phyloP scores from a whole-genome alignment of 2,888 invertebrate species.

The Nemurella pictetii region DNA sequence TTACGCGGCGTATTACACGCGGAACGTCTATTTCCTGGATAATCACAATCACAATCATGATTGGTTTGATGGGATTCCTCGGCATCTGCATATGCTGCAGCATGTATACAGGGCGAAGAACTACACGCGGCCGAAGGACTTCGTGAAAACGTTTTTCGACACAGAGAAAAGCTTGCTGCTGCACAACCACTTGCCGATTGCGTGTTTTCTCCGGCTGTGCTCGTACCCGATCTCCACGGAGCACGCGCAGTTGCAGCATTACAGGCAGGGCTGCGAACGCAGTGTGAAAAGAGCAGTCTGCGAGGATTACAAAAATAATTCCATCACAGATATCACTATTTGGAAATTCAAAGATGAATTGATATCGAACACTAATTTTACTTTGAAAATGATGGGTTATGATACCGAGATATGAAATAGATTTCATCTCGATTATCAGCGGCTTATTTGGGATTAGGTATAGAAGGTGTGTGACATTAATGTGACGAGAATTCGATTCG shows the following conservation, averaged over 20 bases:
- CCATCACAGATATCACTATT: slow-evolving; percentile 48
- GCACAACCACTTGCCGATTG: slow-evolving; percentile 51
- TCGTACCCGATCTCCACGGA: slow-evolving; percentile 48
- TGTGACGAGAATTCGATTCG: too few species aligned
- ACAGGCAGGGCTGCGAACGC: slow-evolving; percentile 50
- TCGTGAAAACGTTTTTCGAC: slow-evolving; percentile 51
- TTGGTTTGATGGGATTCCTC: slow-evolving; percentile 44
- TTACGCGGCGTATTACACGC: slow-evolving; percentile 49
- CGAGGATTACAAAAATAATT: slow-evolving; percentile 46
- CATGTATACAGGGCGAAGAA: slow-evolving; percentile 49
- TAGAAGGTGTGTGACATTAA: too few species aligned
- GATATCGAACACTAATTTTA: slow-evolving; percentile 36
- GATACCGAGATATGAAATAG: background rate
- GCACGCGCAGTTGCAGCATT: slow-evolving; percentile 54
- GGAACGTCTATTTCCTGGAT: slow-evolving; percentile 56
- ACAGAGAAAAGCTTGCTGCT: slow-evolving; percentile 48
- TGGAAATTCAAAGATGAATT: slow-evolving; percentile 48
- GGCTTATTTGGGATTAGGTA: too few species aligned
- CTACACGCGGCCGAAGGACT: slow-evolving; percentile 49
- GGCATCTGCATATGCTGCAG: slow-evolving; percentile 50
- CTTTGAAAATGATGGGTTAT: slow-evolving; percentile 11
- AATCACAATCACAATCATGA: slow-evolving; percentile 43
- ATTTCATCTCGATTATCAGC: too few species aligned
- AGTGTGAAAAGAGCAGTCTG: slow-evolving; percentile 48
- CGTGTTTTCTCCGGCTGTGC: slow-evolving; percentile 47